Conservation (phyloP, 2,888 invertebrate species). For the Rhyacophila evoluta region DNA sequence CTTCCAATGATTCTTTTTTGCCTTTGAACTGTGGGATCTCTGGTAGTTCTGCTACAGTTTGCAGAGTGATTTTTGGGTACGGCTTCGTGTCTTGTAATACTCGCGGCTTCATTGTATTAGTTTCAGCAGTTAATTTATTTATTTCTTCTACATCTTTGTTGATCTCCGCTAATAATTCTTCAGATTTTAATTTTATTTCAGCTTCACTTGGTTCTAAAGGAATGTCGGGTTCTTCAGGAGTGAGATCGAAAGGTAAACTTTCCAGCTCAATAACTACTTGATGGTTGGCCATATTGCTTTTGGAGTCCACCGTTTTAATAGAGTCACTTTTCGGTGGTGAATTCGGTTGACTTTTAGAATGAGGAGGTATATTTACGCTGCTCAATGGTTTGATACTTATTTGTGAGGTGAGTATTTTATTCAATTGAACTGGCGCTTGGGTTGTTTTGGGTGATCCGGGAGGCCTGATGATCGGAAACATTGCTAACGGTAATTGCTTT, state of each 20-base stretch:
- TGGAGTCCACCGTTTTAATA: background rate
- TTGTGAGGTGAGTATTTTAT: slow-evolving; percentile 72
- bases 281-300: slow-evolving; percentile 47
- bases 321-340: slow-evolving; percentile 63
- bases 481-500: slow-evolving; percentile 71
- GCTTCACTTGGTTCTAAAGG: slow-evolving; percentile 63
- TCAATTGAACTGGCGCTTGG: slow-evolving; percentile 66
- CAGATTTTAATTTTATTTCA: slow-evolving; percentile 63
- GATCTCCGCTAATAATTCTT: slow-evolving; percentile 63
- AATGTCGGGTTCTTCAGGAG: slow-evolving; percentile 41
- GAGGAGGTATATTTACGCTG: slow-evolving; percentile 60
- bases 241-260: slow-evolving; percentile 39
- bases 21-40: slow-evolving; percentile 72
- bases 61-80: slow-evolving; percentile 72
- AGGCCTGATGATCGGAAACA: slow-evolving; percentile 72
- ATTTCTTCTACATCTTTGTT: slow-evolving; percentile 69
- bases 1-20: slow-evolving; percentile 58
- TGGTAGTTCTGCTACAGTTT: slow-evolving; percentile 73
- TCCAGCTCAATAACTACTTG: slow-evolving; percentile 56
- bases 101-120: slow-evolving; percentile 63
- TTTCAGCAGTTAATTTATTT: slow-evolving; percentile 67
- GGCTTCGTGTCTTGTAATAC: slow-evolving; percentile 68
- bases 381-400: slow-evolving; percentile 65
- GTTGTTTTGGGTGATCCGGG: slow-evolving; percentile 72
- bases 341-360: slow-evolving; percentile 67